Percentiles rank a stretch among this genome's conserved stretches.
These are phyloP conservation scores for Rousettus madagascariensis DNA, from an alignment of 2,797 vertebrate genomes.

Conservation along the genomic window DNA sequence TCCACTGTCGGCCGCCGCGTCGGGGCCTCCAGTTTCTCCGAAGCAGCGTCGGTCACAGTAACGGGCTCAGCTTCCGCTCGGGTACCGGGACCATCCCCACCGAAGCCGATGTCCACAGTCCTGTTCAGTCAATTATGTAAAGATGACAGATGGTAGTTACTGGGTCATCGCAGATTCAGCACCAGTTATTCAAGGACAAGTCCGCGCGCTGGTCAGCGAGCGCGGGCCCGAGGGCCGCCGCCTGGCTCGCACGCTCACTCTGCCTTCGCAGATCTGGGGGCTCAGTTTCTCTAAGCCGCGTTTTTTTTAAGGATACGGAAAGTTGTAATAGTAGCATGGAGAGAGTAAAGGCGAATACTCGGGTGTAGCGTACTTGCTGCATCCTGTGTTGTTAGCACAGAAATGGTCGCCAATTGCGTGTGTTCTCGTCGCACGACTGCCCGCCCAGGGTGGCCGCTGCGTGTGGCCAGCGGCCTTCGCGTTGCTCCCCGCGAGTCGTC, in stretches of 20 bases:
- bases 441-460: not conserved
- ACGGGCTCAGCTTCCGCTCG: not conserved
- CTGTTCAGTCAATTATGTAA: not conserved
- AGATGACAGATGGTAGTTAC: not conserved
- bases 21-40: not conserved
- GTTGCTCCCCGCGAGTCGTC: not conserved
- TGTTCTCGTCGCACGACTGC: not conserved
- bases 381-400: not conserved
- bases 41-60: not conserved
- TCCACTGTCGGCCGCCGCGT: not conserved
- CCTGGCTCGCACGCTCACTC: not conserved
- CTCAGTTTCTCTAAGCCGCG: not conserved
- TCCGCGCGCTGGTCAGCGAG: not conserved
- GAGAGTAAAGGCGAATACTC: not conserved
- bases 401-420: not conserved
- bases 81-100: fast-evolving
- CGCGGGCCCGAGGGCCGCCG: too few species aligned
- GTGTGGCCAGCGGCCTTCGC: not conserved
- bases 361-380: not conserved
- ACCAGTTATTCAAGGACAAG: not conserved
- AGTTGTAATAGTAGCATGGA: not conserved
- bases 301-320: not conserved
- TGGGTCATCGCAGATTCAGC: not conserved
- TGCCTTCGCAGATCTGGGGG: not conserved
- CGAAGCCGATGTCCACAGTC: not conserved